Conservation (phyloP, 2,888 invertebrate genomes). For the Penaeus monodon region DNA sequence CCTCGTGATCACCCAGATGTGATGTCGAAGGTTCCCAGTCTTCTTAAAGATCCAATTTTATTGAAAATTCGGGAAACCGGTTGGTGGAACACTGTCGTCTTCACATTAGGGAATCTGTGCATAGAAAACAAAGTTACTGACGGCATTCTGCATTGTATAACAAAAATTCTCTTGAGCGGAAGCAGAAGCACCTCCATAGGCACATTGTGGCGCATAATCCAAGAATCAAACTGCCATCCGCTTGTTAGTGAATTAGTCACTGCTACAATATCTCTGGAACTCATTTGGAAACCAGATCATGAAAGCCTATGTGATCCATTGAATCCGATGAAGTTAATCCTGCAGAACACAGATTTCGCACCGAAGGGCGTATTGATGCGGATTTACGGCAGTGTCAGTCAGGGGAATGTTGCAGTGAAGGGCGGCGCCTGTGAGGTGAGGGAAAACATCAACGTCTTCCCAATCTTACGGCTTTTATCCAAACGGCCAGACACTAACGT, state of each 20-base stretch:
- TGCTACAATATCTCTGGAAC: background rate
- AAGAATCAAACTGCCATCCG: constrained; percentile 35
- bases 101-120: constrained; percentile 42
- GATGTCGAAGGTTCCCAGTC: background rate
- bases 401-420: background rate
- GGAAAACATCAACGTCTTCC: constrained; percentile 5
- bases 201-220: constrained; percentile 28
- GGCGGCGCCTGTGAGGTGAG: background rate
- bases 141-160: background rate
- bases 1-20: background rate
- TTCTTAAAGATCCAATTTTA: background rate
- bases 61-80: background rate
- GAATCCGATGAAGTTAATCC: constrained; percentile 13
- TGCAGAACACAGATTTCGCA: constrained; percentile 31
- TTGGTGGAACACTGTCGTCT: constrained; percentile 30
- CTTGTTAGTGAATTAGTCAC: constrained; percentile 21
- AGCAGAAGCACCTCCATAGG: no score
- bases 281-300: constrained; percentile 19
- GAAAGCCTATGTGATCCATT: constrained; percentile 30
- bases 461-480: background rate
- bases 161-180: background rate
- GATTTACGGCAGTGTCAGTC: background rate
- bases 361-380: constrained; percentile 6
- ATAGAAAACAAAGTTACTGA: background rate
- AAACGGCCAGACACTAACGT: background rate